Percentiles rank a stretch among this genome's conserved stretches.
Evolutionary conservation across 2,888 invertebrate genomes (phyloP).

Genomic region (Ennomos fuscantarius): DNA sequence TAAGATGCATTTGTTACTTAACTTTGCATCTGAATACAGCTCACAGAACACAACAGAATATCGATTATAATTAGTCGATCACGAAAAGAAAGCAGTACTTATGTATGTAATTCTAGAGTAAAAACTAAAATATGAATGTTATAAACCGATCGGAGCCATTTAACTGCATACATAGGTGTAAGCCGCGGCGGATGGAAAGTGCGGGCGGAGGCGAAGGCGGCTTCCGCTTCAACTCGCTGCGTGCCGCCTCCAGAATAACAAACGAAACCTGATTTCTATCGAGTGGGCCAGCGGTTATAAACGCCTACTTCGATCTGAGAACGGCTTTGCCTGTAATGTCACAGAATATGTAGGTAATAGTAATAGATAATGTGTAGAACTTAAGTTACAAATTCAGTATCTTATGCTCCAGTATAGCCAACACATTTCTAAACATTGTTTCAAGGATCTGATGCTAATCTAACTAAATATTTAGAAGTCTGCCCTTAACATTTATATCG

Average conservation of each 20-base stretch:
- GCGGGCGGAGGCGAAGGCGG: slow-evolving; percentile 67
- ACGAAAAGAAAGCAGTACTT: slow-evolving; percentile 20
- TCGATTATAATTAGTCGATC: slow-evolving; percentile 4
- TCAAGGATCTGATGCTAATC: not conserved
- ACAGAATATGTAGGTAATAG: slow-evolving; percentile 1
- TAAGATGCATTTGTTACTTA: too few relatives aligned
- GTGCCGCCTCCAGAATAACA: slow-evolving; percentile 81
- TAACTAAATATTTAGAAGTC: not conserved
- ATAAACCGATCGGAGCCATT: slow-evolving; percentile 63
- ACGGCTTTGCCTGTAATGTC: slow-evolving; percentile 18
- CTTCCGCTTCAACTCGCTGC: slow-evolving; percentile 71
- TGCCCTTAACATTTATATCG: not conserved
- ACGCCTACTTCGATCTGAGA: slow-evolving; percentile 52
- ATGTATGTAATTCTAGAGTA: slow-evolving; percentile 12
- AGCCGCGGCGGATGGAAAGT: slow-evolving; percentile 80
- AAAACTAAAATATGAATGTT: slow-evolving; percentile 39
- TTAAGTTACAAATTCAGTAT: slow-evolving; percentile 9
- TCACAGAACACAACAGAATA: too few relatives aligned
- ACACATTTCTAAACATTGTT: too few relatives aligned
- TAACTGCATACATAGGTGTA: slow-evolving; percentile 66
- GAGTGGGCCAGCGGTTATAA: slow-evolving; percentile 69
- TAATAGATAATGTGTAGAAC: slow-evolving; percentile 15
- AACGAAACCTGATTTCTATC: slow-evolving; percentile 84
- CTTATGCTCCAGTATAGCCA: not conserved
- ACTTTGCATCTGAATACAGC: too few relatives aligned